Conservation (phyloP, 2,888 invertebrate species). For the Torymus aiolomorphi region DNA sequence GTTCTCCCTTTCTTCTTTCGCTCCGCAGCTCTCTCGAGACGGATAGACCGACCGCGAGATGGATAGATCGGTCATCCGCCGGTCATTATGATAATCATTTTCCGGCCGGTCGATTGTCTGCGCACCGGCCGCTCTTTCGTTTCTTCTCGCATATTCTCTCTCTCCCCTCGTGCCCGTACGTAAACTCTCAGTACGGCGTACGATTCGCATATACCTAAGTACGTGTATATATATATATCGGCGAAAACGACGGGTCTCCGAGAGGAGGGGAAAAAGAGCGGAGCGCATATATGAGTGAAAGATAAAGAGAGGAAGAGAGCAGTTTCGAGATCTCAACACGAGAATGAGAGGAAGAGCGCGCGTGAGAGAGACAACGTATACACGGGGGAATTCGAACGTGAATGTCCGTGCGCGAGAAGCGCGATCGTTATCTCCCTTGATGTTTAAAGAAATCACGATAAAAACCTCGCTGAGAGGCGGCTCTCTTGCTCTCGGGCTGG, state of each 20-base stretch:
- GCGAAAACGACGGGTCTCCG: no score
- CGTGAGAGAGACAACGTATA: not conserved
- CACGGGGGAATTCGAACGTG: slow-evolving; percentile 45
- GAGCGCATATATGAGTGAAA: not conserved
- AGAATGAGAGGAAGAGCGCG: not conserved
- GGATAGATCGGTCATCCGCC: slow-evolving; percentile 63
- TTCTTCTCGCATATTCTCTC: not conserved
- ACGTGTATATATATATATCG: no score
- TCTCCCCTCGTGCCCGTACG: no score
- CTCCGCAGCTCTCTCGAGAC: no score
- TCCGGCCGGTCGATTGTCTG: slow-evolving; percentile 64
- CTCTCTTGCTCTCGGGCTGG: not conserved
- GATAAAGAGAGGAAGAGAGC: slow-evolving; percentile 12
- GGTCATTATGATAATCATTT: slow-evolving; percentile 72
- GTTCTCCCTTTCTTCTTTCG: not conserved
- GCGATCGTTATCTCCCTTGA: slow-evolving; percentile 51
- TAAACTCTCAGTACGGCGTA: no score
- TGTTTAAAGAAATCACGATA: slow-evolving; percentile 54
- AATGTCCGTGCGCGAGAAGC: slow-evolving; percentile 43
- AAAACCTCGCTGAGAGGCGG: slow-evolving; percentile 41
- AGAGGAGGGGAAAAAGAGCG: no score
- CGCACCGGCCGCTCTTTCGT: not conserved
- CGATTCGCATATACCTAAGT: no score
- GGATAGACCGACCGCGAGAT: slow-evolving; percentile 48
- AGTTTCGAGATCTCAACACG: slow-evolving; percentile 20